These are phyloP conservation scores for Drosophila mimica DNA, from an alignment of 2,888 invertebrate genomes.

Conservation along the genomic window DNA sequence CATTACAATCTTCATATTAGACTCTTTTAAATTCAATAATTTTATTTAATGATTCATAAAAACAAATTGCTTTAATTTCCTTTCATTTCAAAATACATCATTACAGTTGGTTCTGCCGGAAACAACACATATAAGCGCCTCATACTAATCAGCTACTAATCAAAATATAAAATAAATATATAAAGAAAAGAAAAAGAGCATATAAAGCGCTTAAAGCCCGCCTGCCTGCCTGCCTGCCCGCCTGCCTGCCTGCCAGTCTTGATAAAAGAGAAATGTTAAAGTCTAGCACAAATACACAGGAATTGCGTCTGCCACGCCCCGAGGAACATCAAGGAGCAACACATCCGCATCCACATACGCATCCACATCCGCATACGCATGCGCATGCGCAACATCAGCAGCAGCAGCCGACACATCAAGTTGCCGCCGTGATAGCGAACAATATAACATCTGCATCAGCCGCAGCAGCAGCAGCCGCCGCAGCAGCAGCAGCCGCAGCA, in stretches of 20 bases:
- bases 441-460: conserved; percentile 43
- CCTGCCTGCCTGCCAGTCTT: conserved; percentile 43
- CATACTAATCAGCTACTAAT: conserved; percentile 46
- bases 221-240: conserved; percentile 38
- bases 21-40: background rate
- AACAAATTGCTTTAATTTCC: conserved; percentile 16
- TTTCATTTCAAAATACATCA: conserved; percentile 20
- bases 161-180: conserved; percentile 9
- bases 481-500: conserved; percentile 19
- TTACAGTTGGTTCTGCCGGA: conserved; percentile 46
- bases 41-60: background rate
- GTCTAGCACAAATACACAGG: conserved; percentile 83
- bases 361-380: conserved; percentile 49
- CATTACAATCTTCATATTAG: background rate
- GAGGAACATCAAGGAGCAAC: conserved; percentile 62
- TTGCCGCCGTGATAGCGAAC: conserved; percentile 69
- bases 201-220: conserved; percentile 34
- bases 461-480: conserved; percentile 8
- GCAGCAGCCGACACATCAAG: conserved; percentile 64
- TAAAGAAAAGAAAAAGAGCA: conserved; percentile 10
- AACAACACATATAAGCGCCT: conserved; percentile 6
- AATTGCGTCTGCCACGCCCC: conserved; percentile 83
- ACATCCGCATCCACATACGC: conserved; percentile 47
- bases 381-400: conserved; percentile 48
- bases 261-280: conserved; percentile 80